Evolutionary conservation across 2,113 vertebrate species (phyloP).

Genomic region (Amazona vittata): DNA sequence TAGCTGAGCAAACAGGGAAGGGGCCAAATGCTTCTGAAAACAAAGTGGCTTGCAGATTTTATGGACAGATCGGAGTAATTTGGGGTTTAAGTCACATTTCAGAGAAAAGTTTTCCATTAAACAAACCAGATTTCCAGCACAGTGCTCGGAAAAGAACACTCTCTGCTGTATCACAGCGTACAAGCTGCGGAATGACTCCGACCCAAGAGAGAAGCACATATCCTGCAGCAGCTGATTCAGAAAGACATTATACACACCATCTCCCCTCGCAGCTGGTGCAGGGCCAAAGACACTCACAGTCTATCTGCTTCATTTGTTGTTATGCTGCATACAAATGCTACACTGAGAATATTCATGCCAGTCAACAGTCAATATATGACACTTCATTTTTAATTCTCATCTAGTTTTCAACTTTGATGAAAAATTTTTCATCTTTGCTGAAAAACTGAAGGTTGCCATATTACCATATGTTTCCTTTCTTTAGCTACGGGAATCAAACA

Average conservation of each 20-base stretch:
- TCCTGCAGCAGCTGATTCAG: slow-evolving; percentile 38
- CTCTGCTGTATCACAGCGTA: neutral
- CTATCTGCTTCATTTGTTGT: neutral
- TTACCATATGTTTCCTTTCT: neutral
- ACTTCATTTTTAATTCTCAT: neutral
- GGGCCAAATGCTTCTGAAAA: neutral
- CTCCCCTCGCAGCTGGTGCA: neutral
- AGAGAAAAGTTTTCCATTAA: neutral
- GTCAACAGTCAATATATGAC: neutral
- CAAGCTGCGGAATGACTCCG: neutral
- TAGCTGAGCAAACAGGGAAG: slow-evolving; percentile 1
- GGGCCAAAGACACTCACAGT: neutral
- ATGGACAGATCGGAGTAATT: neutral
- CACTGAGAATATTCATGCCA: neutral
- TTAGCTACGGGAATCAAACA: neutral
- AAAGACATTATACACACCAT: neutral
- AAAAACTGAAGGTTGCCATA: neutral
- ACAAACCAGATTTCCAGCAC: neutral
- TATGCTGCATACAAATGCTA: neutral
- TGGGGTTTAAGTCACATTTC: neutral
- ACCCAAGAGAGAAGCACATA: slow-evolving; percentile 6
- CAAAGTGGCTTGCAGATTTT: neutral
- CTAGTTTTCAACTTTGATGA: neutral
- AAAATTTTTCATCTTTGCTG: neutral
- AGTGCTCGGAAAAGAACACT: neutral